These are phyloP conservation scores for Eremobia ochroleuca DNA, from an alignment of 2,888 invertebrate genomes.

Conservation along the genomic window DNA sequence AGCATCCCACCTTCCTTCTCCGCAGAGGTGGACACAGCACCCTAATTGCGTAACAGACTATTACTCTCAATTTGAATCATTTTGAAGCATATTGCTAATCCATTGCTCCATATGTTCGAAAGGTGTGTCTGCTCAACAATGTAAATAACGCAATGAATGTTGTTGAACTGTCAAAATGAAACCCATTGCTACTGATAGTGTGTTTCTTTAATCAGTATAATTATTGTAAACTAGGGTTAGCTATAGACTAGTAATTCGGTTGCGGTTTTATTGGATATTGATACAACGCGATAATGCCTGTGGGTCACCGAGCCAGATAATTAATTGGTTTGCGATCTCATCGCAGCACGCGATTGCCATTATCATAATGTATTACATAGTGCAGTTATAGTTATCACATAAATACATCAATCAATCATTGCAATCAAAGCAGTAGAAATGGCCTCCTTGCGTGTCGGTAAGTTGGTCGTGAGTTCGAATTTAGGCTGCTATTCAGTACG, in stretches of 20 bases:
- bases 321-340: slow-evolving; percentile 40
- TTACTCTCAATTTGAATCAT: no score
- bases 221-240: background rate
- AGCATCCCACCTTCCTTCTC: background rate
- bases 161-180: no score
- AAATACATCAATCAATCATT: slow-evolving; percentile 4
- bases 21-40: background rate
- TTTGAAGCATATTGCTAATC: no score
- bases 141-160: no score
- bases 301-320: slow-evolving; percentile 43
- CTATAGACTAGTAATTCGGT: slow-evolving; percentile 15
- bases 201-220: background rate
- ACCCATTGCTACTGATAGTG: no score
- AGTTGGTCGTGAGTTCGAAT: background rate
- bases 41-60: no score
- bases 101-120: no score
- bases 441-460: background rate
- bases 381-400: slow-evolving; percentile 10
- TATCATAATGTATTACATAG: slow-evolving; percentile 23
- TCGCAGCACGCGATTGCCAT: slow-evolving; percentile 43
- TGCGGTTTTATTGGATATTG: slow-evolving; percentile 30
- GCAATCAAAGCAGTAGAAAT: background rate
- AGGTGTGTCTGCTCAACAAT: no score
- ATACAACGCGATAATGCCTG: slow-evolving; percentile 30
- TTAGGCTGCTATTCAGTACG: background rate